A percentile compares a stretch with the other conserved stretches of the same genome.
Conservation (phyloP, 2,888 invertebrate genomes). For the Phasia obesa region DNA sequence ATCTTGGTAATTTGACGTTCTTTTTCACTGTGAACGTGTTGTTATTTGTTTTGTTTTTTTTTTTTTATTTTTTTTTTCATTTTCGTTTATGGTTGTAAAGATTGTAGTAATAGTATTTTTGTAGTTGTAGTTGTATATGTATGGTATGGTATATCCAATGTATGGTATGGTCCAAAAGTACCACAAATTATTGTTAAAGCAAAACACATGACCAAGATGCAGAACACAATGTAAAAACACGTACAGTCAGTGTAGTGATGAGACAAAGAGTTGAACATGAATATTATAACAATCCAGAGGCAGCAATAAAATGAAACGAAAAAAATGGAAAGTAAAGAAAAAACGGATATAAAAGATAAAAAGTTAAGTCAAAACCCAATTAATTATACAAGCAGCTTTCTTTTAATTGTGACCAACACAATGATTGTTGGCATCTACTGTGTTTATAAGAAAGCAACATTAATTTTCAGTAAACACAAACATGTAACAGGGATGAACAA, state of each 20-base stretch:
- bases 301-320: conserved; percentile 32
- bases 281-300: conserved; percentile 17
- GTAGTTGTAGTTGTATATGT: conserved; percentile 9
- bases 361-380: conserved; percentile 62
- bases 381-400: conserved; percentile 58
- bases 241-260: background rate
- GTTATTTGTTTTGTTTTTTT: conserved; percentile 23
- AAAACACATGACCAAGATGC: conserved; percentile 56
- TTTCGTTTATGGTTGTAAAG: background rate
- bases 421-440: background rate
- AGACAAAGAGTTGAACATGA: background rate
- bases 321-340: conserved; percentile 23
- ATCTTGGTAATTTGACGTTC: conserved; percentile 90
- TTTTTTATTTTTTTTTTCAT: conserved; percentile 21
- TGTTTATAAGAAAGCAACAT: background rate
- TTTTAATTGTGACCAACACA: conserved; percentile 55
- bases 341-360: conserved; percentile 58
- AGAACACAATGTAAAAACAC: conserved; percentile 7
- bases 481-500: conserved; percentile 7
- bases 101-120: conserved; percentile 14
- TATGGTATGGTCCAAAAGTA: conserved; percentile 37
- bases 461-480: background rate
- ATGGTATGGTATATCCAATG: conserved; percentile 24
- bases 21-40: conserved; percentile 84
- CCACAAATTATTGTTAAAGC: conserved; percentile 64